Base-by-base conservation (phyloP, 2,888 invertebrate species). In the Dasypolia templi region DNA sequence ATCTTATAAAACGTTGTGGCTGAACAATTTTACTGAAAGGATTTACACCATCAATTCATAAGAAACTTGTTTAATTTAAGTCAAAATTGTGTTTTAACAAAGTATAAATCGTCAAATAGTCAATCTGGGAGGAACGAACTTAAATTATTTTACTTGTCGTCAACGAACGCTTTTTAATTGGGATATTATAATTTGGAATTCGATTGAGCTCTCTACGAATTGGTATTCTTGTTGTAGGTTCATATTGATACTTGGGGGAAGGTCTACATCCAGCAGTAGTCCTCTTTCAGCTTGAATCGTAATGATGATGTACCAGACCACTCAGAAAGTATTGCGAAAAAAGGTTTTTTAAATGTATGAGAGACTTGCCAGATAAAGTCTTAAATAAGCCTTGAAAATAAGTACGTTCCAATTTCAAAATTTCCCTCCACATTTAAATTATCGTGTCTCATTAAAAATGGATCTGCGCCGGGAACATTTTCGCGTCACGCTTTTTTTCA, bases 1-100 rank as follows among this genome's bases (percentile, higher is more conserved):
- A 93, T 92, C 93, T 93, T 92, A 93, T 91, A 93, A 93, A 93
- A 93, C 91, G 90, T 92, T 92, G 93, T 89, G 93, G 94, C 90
- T 89, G 92, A 94, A 94, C 92, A 94, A 94, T 92, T 95, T 94
- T 93, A 94, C 94, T 94, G 93, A 94, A 94, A 94, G 90, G 91
- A 91, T 92, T 91, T 89, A 90, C 89, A 87, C 88, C 90, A 89
- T 90, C 87, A 90, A 89, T 91, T 90, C 87, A 86, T 86, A 82
- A 88, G 86, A 88, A 92, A 92, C 87, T 93, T 93, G 91, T 91
- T 92, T 91, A 90, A 92, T 92, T 93, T 90, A 88, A 91, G 87
- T 88, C 86, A 85, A 88, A 92, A 90, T 91, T 90, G 86, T 87
- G 83, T 89, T 89, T 87, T 88, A 88, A 87, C 86, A 80, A 86